Percentiles rank a stretch among this genome's conserved stretches.
Evolutionary conservation across 2,888 invertebrate genomes (phyloP).

Genomic region (Crocallis elinguaria): DNA sequence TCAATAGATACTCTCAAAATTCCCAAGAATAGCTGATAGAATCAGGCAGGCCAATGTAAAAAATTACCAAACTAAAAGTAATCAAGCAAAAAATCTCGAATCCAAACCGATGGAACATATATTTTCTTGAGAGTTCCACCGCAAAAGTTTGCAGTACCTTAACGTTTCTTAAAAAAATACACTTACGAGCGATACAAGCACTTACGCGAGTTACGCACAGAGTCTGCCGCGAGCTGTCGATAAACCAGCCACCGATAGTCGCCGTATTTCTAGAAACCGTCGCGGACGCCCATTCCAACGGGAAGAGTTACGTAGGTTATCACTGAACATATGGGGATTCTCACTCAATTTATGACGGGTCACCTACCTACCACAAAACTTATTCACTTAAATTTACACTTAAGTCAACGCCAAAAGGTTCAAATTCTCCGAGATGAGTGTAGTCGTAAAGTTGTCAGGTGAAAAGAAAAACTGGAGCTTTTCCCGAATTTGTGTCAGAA

Average conservation of each 20-base stretch:
- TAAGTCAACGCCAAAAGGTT: slow-evolving; percentile 12
- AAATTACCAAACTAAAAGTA: too few species aligned
- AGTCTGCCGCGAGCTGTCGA: neutral
- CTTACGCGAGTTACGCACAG: neutral
- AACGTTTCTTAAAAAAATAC: slow-evolving; percentile 21
- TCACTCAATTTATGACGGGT: slow-evolving; percentile 63
- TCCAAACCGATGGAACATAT: slow-evolving; percentile 2
- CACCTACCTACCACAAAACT: slow-evolving; percentile 40
- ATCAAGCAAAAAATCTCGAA: too few species aligned
- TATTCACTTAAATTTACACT: slow-evolving; percentile 1
- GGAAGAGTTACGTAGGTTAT: slow-evolving; percentile 64
- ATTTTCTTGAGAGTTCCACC: slow-evolving; percentile 12
- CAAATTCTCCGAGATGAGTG: slow-evolving; percentile 2
- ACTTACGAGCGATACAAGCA: slow-evolving; percentile 3
- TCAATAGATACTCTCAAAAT: too few species aligned
- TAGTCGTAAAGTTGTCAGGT: slow-evolving; percentile 24
- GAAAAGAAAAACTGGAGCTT: slow-evolving; percentile 42
- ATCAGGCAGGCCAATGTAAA: too few species aligned
- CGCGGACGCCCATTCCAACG: slow-evolving; percentile 49
- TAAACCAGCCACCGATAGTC: slow-evolving; percentile 17
- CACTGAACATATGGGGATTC: slow-evolving; percentile 62
- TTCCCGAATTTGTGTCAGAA: slow-evolving; percentile 45
- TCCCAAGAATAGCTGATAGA: too few species aligned
- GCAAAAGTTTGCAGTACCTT: slow-evolving; percentile 19
- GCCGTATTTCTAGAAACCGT: slow-evolving; percentile 48